A percentile compares a stretch with the other conserved stretches of the same genome.
These are phyloP conservation scores for Brachionus sp. DNA, from an alignment of 1,140 invertebrate genomes.

Conservation along the genomic window DNA sequence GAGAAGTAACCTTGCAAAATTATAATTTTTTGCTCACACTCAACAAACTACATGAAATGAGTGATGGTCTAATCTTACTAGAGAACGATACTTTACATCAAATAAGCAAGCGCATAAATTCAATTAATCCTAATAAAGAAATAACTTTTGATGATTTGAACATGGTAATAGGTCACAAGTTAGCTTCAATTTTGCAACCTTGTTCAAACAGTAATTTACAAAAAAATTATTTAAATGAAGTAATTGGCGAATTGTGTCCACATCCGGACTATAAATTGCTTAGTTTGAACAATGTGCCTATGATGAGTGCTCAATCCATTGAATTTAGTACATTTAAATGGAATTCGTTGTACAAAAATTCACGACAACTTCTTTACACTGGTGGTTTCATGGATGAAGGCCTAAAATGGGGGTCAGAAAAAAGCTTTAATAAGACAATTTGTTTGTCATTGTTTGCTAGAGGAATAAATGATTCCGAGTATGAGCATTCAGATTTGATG, in stretches of 20 bases:
- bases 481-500: background rate
- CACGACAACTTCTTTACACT: constrained; percentile 58
- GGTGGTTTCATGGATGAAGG: constrained; percentile 30
- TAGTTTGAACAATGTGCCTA: constrained; percentile 55
- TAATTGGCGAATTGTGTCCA: constrained; percentile 53
- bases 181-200: constrained; percentile 56
- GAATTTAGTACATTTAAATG: constrained; percentile 57
- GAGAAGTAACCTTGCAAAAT: constrained; percentile 61
- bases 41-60: constrained; percentile 55
- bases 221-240: constrained; percentile 46
- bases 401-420: background rate
- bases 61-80: constrained; percentile 58
- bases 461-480: background rate
- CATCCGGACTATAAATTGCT: constrained; percentile 57
- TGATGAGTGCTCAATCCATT: constrained; percentile 54
- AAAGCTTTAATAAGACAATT: background rate
- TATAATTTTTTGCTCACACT: constrained; percentile 60
- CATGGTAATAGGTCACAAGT: constrained; percentile 55
- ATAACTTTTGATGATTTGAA: constrained; percentile 59
- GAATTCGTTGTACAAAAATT: constrained; percentile 56
- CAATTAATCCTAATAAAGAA: constrained; percentile 55
- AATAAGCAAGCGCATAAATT: constrained; percentile 52
- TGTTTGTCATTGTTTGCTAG: background rate
- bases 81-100: constrained; percentile 59
- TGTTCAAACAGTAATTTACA: background rate